phyloP scores from a whole-genome alignment of 2,113 vertebrate species.

The Oreochromis spilurus region DNA sequence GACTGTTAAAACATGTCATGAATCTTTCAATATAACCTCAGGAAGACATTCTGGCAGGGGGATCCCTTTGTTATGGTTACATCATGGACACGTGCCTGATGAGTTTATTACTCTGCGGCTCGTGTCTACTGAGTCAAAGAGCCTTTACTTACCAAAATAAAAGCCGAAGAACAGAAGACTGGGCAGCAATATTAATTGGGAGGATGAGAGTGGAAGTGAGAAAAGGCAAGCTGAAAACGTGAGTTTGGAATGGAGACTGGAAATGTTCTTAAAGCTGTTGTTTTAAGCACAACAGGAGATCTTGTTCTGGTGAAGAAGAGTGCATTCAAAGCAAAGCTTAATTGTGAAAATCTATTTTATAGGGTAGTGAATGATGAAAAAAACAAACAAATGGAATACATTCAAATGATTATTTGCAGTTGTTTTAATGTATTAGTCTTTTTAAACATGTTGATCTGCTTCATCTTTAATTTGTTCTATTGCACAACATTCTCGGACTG shows the following conservation, averaged over 20 bases:
- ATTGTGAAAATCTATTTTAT: not conserved
- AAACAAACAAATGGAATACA: not conserved
- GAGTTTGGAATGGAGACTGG: not conserved
- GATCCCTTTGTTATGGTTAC: not conserved
- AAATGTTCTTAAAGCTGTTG: not conserved
- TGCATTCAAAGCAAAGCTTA: not conserved
- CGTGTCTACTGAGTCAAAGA: not conserved
- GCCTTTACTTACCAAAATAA: not conserved
- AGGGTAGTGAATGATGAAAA: not conserved
- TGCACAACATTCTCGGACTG: not conserved
- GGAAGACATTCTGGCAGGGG: not conserved
- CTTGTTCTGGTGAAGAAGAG: not conserved
- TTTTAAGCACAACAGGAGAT: not conserved
- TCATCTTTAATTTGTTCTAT: not conserved
- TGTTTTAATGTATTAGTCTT: not conserved
- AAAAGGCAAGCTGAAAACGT: not conserved
- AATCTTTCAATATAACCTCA: slow-evolving; percentile 27
- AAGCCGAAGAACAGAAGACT: not conserved
- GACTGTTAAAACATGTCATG: slow-evolving; percentile 17
- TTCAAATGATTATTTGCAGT: not conserved
- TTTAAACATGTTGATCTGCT: not conserved
- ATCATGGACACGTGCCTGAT: not conserved
- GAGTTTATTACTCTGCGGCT: not conserved
- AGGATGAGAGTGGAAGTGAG: not conserved
- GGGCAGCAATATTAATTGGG: not conserved